Evolutionary conservation across 2,888 invertebrate genomes (phyloP).

Genomic region (Drosophila quinaria): DNA sequence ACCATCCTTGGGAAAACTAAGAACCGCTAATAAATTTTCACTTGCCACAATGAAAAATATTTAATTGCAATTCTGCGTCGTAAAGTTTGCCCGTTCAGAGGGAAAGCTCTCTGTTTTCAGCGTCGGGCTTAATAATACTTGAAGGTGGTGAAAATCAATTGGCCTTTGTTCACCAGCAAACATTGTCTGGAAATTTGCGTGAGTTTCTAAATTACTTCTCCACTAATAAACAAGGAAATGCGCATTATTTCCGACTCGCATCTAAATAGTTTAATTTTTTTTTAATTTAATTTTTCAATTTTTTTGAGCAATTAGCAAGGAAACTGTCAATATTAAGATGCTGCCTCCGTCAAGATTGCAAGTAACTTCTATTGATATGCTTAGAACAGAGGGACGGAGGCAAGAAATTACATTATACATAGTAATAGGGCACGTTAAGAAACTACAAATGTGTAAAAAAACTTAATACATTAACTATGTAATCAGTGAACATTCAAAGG

Average conservation of each 20-base stretch:
- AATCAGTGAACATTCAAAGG: no score
- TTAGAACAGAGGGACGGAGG: no score
- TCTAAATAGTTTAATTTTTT: not conserved
- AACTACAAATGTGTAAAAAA: no score
- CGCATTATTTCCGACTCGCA: not conserved
- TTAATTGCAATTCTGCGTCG: constrained; percentile 51
- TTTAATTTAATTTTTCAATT: no score
- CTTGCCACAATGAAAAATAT: constrained; percentile 56
- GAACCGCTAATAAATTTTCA: constrained; percentile 67
- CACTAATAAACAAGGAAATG: not conserved
- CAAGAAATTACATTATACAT: no score
- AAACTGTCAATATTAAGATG: no score
- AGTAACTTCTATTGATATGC: no score
- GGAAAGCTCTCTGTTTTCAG: constrained; percentile 29
- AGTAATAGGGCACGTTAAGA: no score
- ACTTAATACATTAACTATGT: no score
- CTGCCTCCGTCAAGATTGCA: no score
- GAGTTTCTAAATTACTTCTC: constrained; percentile 1
- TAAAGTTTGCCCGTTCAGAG: constrained; percentile 15
- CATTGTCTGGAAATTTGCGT: constrained; percentile 1
- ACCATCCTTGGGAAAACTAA: constrained; percentile 28
- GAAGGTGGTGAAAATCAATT: constrained; percentile 56
- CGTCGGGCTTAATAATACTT: constrained; percentile 43
- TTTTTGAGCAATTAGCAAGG: no score
- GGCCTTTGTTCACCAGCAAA: constrained; percentile 10